These are phyloP conservation scores for Schizopygopsis pylzovi DNA, from an alignment of 2,797 vertebrate species.

Conservation along the genomic window DNA sequence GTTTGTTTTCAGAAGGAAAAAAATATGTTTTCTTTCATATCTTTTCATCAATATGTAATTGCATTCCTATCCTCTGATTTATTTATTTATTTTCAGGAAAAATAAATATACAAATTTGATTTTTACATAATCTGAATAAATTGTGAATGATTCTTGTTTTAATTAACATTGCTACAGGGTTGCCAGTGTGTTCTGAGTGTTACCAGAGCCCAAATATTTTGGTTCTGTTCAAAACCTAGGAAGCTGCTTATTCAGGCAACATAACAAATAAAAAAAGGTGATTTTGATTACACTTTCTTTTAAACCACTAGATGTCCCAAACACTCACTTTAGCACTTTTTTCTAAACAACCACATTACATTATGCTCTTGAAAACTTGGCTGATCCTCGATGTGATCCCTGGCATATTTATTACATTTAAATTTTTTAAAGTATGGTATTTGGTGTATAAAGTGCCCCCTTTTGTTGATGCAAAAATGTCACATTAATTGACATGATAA, in stretches of 20 bases:
- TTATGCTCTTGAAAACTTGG: not conserved
- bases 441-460: too few species aligned
- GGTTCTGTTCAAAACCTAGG: not conserved
- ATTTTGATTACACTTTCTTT: not conserved
- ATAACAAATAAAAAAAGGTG: not conserved
- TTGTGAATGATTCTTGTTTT: not conserved
- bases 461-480: not conserved
- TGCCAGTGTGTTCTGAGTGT: not conserved
- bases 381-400: too few species aligned
- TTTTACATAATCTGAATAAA: not conserved
- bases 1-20: not conserved
- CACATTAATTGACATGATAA: not conserved
- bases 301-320: constrained; percentile 12
- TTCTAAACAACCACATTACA: not conserved
- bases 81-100: not conserved
- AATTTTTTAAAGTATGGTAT: too few species aligned
- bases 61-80: not conserved
- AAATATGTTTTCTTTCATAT: not conserved
- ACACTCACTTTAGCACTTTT: not conserved
- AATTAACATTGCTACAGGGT: not conserved
- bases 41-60: not conserved
- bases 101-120: not conserved
- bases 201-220: not conserved
- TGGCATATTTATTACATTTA: too few species aligned
- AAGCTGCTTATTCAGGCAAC: not conserved